Evolutionary conservation across 2,888 invertebrate genomes (phyloP).

Genomic region (Drosophila nigricruria): DNA sequence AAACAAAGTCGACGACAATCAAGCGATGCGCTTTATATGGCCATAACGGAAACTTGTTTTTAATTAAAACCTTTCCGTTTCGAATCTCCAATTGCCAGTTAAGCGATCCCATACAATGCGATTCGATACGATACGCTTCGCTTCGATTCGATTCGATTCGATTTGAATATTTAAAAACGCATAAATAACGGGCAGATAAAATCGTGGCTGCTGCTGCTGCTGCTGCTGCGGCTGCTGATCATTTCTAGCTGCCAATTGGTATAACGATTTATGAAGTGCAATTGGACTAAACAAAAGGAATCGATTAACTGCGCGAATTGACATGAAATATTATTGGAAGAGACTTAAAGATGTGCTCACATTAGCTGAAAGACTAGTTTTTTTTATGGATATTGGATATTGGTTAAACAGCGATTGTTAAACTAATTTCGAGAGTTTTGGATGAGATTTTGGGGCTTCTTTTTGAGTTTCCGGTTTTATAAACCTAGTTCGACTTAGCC

Average conservation of each 20-base stretch:
- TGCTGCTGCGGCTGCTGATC: conserved; percentile 3
- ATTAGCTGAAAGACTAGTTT: conserved; percentile 3
- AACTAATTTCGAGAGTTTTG: not conserved
- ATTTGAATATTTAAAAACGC: conserved; percentile 74
- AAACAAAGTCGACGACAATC: conserved; percentile 9
- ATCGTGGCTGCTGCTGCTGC: not conserved
- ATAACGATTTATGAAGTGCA: conserved; percentile 44
- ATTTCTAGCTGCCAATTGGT: conserved; percentile 44
- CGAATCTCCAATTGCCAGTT: conserved; percentile 52
- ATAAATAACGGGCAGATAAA: conserved; percentile 64
- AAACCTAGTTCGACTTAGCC: not conserved
- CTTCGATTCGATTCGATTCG: conserved; percentile 60
- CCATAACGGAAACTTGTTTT: conserved; percentile 68
- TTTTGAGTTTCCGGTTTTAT: not conserved
- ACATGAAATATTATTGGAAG: conserved; percentile 7
- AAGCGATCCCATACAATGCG: conserved; percentile 47
- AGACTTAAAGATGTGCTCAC: conserved; percentile 1
- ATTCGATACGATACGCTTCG: conserved; percentile 9
- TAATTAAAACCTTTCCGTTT: conserved; percentile 67
- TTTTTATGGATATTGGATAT: not conserved
- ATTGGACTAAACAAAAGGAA: conserved; percentile 17
- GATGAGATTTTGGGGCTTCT: not conserved
- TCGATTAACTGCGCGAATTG: conserved; percentile 22
- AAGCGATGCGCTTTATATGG: conserved; percentile 53
- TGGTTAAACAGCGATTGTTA: not conserved